phyloP scores from a whole-genome alignment of 2,888 invertebrate genomes.

The Scrobipalpa atriplicella region DNA sequence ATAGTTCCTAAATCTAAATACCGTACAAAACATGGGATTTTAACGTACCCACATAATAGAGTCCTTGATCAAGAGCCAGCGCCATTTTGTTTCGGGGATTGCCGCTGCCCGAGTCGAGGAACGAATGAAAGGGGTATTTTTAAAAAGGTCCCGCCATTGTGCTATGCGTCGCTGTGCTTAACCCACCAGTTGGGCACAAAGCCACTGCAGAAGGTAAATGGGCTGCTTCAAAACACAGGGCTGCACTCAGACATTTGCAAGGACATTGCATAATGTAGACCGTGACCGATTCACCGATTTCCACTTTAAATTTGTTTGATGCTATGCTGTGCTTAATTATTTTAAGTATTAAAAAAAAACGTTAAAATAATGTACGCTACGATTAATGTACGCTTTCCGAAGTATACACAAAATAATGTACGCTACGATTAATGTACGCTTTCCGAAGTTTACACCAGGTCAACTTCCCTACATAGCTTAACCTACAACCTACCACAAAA shows the following conservation, averaged over 20 bases:
- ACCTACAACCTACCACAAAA: too few relatives aligned
- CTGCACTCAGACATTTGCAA: constrained; percentile 47
- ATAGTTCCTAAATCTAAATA: too few relatives aligned
- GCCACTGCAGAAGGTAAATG: constrained; percentile 75
- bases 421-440: too few relatives aligned
- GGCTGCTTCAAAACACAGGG: constrained; percentile 51
- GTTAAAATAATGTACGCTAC: too few relatives aligned
- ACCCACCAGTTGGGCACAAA: constrained; percentile 69
- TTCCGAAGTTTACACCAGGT: too few relatives aligned
- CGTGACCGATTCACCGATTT: background rate
- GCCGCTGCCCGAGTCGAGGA: constrained; percentile 28
- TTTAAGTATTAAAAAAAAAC: too few relatives aligned
- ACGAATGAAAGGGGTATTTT: constrained; percentile 61
- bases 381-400: too few relatives aligned
- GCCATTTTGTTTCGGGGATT: constrained; percentile 57
- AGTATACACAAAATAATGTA: too few relatives aligned
- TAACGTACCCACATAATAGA: constrained; percentile 27
- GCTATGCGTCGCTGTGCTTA: constrained; percentile 64
- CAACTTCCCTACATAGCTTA: too few relatives aligned
- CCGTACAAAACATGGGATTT: too few relatives aligned
- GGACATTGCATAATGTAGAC: background rate
- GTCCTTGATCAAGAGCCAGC: constrained; percentile 55
- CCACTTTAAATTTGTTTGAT: background rate
- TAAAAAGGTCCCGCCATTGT: constrained; percentile 69
- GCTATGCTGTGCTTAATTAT: too few relatives aligned